Base-by-base conservation (phyloP, 2,888 invertebrate species). In the Spatulosminthurus flaviceps region DNA sequence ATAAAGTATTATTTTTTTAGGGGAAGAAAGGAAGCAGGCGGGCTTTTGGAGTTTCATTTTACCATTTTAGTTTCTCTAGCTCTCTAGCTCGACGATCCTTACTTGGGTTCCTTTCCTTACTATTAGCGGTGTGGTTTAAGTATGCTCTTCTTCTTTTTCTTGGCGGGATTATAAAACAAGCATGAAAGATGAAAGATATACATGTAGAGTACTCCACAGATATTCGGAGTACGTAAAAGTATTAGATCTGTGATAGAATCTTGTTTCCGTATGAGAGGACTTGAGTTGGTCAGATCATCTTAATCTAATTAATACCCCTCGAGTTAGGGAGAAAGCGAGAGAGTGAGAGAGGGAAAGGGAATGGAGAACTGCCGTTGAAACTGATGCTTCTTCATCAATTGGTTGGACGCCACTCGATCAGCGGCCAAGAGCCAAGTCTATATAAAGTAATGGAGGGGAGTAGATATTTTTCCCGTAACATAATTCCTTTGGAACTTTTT, bases 261-360 rank as follows among this genome's bases (percentile, higher is more conserved):
- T 76, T 51, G 69, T 70, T 77, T 77, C 77, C 70, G 77, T 70
- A 28, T 24, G 42, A 26, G 69, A 60, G 51, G 51, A 43, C 70
- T 51, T 28, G 67, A 77, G 60, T 60, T 78, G 78, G 78, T 78
- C 78, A 78, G 71, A 78, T 78, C 71, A 78, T 78, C 78, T 71
- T 78, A 78, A 78, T 78, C 78, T 78, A 78, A 78, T 78, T 78
- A 78, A 78, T 78, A 78, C 78, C 78, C 71, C 71, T 78, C 70
- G 71, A 78, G 71, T 78, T n/a, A 71, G 70, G 19, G 42, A 71
- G 70, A 41, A 24, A 22, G 26, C 11, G 64, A 64, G 64, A 64
- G 60, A 60, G 60, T 9, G 60, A 64, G 64, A 64, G 64, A 60
- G 60, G 21, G 16, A 60, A 22, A 64, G 26, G 26, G 64, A 64